Evolutionary conservation across 2,888 invertebrate genomes (phyloP).

Genomic region (Drosophila ustulata): DNA sequence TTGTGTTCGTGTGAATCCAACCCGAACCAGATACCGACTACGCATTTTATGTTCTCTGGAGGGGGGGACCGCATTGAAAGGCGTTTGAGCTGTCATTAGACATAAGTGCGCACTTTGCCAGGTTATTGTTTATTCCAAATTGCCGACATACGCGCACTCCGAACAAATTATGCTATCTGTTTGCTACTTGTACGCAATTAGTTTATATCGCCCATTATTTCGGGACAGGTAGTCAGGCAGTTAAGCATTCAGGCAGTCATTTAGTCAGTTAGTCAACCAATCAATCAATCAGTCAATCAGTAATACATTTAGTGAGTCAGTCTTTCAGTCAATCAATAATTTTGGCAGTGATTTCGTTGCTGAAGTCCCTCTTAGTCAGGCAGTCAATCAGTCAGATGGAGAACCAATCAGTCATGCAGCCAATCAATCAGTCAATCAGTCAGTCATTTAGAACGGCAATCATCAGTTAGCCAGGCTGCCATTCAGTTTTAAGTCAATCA

Average conservation of each 20-base stretch:
- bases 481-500: no score
- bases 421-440: no score
- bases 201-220: constrained; percentile 36
- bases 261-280: neutral
- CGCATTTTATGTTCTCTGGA: neutral
- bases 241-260: neutral
- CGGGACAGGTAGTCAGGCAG: neutral
- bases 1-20: neutral
- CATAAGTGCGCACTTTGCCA: constrained; percentile 42
- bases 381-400: no score
- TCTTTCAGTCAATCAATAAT: neutral
- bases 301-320: no score
- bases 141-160: constrained; percentile 27
- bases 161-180: constrained; percentile 42
- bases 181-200: constrained; percentile 31
- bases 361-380: no score
- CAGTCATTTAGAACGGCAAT: no score
- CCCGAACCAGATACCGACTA: neutral
- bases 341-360: neutral
- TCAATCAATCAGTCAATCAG: neutral
- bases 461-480: no score
- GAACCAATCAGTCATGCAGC: no score
- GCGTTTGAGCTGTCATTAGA: constrained; percentile 26
- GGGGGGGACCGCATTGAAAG: constrained; percentile 14
- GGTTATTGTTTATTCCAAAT: constrained; percentile 45